A percentile compares a stretch with the other conserved stretches of the same genome.
These are phyloP conservation scores for Amitus sp. DNA, from an alignment of 2,888 invertebrate species.

Conservation along the genomic window DNA sequence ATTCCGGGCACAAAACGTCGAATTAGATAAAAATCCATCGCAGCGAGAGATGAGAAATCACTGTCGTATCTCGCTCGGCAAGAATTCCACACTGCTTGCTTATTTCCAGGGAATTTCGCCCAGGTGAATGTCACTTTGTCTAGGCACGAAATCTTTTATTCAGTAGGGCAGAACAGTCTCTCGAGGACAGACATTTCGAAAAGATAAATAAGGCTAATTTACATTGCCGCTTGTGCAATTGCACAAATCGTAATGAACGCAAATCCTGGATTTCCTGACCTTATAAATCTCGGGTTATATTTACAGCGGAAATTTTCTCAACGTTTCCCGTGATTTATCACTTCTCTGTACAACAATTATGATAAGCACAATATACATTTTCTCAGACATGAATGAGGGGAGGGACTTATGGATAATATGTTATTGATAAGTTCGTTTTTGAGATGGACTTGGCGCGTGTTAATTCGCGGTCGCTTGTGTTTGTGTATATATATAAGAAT, in stretches of 20 bases:
- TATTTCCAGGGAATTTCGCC: neutral
- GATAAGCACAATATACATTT: slow-evolving; percentile 15
- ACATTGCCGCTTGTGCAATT: neutral
- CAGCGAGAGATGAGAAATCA: too few species aligned
- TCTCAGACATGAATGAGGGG: slow-evolving; percentile 28
- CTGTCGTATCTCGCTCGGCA: too few species aligned
- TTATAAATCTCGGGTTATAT: slow-evolving; percentile 5
- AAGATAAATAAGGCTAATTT: neutral
- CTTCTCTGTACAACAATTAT: slow-evolving; percentile 18
- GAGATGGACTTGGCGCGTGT: slow-evolving; percentile 44
- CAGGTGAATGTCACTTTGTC: too few species aligned
- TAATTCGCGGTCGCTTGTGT: slow-evolving; percentile 48
- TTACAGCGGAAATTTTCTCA: neutral
- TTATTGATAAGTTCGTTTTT: slow-evolving; percentile 37
- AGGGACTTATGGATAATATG: slow-evolving; percentile 11
- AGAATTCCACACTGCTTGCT: neutral
- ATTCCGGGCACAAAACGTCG: slow-evolving; percentile 5
- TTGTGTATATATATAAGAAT: slow-evolving; percentile 47
- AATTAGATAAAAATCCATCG: too few species aligned
- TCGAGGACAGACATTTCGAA: neutral
- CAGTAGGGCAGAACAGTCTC: neutral
- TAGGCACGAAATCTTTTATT: too few species aligned
- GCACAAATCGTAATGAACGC: neutral
- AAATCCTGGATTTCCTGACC: neutral
- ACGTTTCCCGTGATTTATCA: slow-evolving; percentile 12